phyloP scores from a whole-genome alignment of 1,140 invertebrate species.

The Akabosia matsudoensis region DNA sequence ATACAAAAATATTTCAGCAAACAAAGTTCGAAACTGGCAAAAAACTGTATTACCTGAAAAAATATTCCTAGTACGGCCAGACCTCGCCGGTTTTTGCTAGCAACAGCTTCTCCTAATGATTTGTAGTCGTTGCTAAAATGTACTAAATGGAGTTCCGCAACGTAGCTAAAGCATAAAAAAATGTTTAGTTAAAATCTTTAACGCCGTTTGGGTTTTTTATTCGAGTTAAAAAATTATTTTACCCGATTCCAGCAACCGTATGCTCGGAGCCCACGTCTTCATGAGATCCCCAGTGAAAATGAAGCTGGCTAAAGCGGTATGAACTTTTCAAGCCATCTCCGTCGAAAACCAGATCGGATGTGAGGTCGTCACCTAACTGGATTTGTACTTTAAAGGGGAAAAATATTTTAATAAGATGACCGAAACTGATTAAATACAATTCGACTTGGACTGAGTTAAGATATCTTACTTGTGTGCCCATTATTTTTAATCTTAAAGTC shows the following conservation, averaged over 20 bases:
- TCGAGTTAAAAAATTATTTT: slow-evolving; percentile 26
- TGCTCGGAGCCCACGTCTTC: slow-evolving; percentile 58
- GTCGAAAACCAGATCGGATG: slow-evolving; percentile 37
- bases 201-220: background rate
- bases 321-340: slow-evolving; percentile 52
- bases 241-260: slow-evolving; percentile 53
- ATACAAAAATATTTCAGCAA: background rate
- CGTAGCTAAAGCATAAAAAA: slow-evolving; percentile 33
- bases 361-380: slow-evolving; percentile 39
- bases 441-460: background rate
- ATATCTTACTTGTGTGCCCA: slow-evolving; percentile 51
- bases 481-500: slow-evolving; percentile 50
- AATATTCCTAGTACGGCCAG: slow-evolving; percentile 57
- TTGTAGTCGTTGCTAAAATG: slow-evolving; percentile 55
- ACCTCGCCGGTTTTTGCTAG: slow-evolving; percentile 52
- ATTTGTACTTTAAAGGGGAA: slow-evolving; percentile 42
- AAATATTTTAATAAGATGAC: background rate
- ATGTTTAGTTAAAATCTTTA: background rate
- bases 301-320: slow-evolving; percentile 55
- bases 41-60: slow-evolving; percentile 51
- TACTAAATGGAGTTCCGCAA: slow-evolving; percentile 55
- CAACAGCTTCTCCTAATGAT: slow-evolving; percentile 51
- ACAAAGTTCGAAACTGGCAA: background rate
- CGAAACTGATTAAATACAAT: background rate
- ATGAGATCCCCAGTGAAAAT: slow-evolving; percentile 59